These are phyloP conservation scores for Crioceris asparagi DNA, from an alignment of 2,888 invertebrate species.

Conservation along the genomic window DNA sequence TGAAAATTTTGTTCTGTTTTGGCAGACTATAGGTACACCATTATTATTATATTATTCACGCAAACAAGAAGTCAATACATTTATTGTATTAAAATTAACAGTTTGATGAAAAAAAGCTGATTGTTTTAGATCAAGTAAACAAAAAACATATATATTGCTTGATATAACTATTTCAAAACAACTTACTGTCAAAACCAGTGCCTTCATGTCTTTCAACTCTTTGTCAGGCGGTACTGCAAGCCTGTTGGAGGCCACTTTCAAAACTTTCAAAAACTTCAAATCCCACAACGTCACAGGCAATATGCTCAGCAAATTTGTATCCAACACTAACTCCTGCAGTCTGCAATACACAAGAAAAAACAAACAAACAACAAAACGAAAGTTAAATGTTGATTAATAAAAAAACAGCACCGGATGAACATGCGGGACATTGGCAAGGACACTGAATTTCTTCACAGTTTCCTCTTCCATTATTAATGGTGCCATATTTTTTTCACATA, in stretches of 20 bases:
- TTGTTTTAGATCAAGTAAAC: no score
- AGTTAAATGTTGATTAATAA: conserved; percentile 7
- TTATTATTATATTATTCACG: no score
- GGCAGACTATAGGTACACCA: no score
- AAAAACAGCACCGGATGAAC: conserved; percentile 34
- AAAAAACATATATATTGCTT: no score
- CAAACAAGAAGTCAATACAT: no score
- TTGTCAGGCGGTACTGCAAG: conserved; percentile 40
- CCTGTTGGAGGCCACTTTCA: conserved; percentile 49
- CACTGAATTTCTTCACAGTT: conserved; percentile 24
- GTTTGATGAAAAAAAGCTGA: no score
- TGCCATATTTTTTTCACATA: no score
- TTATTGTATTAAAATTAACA: no score
- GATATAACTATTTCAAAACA: no score
- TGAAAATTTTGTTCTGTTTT: no score
- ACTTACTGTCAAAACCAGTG: conserved; percentile 44
- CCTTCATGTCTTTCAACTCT: conserved; percentile 45
- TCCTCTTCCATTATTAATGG: conserved; percentile 9
- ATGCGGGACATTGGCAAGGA: conserved; percentile 35
- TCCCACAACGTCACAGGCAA: conserved; percentile 49
- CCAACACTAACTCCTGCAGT: conserved; percentile 58
- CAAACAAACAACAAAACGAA: conserved; percentile 1
- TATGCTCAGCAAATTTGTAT: conserved; percentile 59
- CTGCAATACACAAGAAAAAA: conserved; percentile 40
- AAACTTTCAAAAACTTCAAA: conserved; percentile 47